These are phyloP conservation scores for Noctilio leporinus DNA, from an alignment of 2,113 vertebrate species.

Conservation along the genomic window DNA sequence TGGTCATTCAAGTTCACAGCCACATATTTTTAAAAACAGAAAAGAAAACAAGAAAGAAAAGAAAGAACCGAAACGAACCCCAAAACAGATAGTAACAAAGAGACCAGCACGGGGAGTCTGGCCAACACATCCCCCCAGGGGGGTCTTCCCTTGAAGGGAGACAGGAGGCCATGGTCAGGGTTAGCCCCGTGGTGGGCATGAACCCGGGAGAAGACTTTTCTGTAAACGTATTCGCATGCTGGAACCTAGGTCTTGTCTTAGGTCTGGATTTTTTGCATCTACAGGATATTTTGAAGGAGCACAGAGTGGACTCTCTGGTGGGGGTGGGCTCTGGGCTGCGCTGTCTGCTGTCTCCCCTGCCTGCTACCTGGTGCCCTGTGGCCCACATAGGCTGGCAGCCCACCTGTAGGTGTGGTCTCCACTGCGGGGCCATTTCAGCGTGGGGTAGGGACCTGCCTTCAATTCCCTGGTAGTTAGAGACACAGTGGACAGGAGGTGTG, in stretches of 20 bases:
- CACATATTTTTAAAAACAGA: conserved; percentile 61
- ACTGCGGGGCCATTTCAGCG: neutral
- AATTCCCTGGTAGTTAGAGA: neutral
- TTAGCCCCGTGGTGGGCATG: neutral
- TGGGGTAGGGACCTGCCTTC: neutral
- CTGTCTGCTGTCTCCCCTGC: neutral
- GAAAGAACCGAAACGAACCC: conserved; percentile 42
- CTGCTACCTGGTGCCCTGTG: neutral
- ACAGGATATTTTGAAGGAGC: conserved; percentile 21
- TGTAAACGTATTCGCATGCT: neutral
- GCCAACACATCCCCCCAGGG: conserved; percentile 67
- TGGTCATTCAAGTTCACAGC: conserved; percentile 82
- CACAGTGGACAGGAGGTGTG: neutral
- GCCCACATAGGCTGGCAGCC: neutral
- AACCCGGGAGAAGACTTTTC: neutral
- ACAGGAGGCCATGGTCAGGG: conserved; percentile 61
- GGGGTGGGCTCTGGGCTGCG: neutral
- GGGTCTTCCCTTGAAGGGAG: conserved; percentile 73
- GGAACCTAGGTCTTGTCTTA: neutral
- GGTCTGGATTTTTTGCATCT: conserved; percentile 60
- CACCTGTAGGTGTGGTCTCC: neutral
- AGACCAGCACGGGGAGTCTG: conserved; percentile 75
- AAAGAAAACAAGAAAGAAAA: neutral
- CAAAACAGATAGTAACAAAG: conserved; percentile 70
- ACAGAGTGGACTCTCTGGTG: neutral